Base-by-base conservation (phyloP, 2,113 vertebrate species). In the Talpa occidentalis region DNA sequence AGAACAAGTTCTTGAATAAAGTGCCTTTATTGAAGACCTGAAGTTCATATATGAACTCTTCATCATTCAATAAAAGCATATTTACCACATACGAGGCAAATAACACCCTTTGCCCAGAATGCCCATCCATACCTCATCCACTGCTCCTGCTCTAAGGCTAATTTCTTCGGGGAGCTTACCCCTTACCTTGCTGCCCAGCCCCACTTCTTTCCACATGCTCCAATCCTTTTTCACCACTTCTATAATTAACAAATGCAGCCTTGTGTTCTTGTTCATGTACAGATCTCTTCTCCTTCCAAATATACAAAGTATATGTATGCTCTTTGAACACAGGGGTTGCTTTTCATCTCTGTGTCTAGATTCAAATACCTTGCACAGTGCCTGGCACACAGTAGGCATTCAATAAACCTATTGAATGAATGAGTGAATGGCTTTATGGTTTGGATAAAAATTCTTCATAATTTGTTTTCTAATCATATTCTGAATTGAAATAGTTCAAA, bases 401-500 rank as follows among this genome's bases (percentile, higher is more conserved):
- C 74, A 44, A 24, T 81, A 88, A 16, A 73, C 88, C 35, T 67
- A 91, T 19, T 90, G 70, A 91, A 88, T 93, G 70, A 94, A 84
- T 73, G 16, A n/a, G 82, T 83, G 22, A 56, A 74, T 44, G 80
- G n/a, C n/a, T 92, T 90, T 94, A 93, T 95, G 91, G 64, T 22
- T 94, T 94, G 70, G 10, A 80, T 84, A 78, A 91, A 88, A 79
- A 66, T 80, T 93, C 88, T 35, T 90, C 70, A 49, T 59, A 82
- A 90, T 93, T 97, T 94, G 97, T 94, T 95, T 93, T 95, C 22
- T 93, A 83, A 91, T 94, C 76, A 91, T 76, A 93, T 7, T 67
- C 35, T 88, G 60, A 92, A 10, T 90, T 94, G 69, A 94, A 73
- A 86, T 44, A 94, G 56, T 70, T 93, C 52, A 74, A 94, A 94